phyloP scores from a whole-genome alignment of 2,797 vertebrate species.

The Monodelphis domestica region DNA sequence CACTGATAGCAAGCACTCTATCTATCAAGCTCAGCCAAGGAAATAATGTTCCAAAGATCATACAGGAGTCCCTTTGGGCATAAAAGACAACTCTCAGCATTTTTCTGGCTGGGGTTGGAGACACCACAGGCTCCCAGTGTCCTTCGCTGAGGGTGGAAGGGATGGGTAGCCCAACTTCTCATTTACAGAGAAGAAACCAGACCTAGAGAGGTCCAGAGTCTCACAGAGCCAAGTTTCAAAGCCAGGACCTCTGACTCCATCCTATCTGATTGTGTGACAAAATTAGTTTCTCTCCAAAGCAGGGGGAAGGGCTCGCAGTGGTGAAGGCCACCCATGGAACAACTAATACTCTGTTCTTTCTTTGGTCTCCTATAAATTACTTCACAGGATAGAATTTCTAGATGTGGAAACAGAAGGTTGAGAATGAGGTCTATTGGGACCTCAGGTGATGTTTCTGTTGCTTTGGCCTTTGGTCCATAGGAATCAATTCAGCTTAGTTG shows the following conservation, averaged over 20 bases:
- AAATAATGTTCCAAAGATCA: slow-evolving; percentile 67
- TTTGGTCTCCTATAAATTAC: background rate
- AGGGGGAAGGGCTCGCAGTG: background rate
- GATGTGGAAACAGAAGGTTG: background rate
- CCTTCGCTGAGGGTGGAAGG: background rate
- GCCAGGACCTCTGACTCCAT: background rate
- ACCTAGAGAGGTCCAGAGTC: background rate
- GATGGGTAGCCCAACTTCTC: background rate
- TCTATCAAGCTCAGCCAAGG: slow-evolving; percentile 2
- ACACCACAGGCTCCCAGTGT: background rate
- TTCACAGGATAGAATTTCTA: background rate
- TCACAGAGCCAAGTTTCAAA: background rate
- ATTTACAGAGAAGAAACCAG: background rate
- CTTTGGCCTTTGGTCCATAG: background rate
- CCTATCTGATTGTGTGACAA: background rate
- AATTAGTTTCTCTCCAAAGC: background rate
- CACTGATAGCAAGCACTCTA: background rate
- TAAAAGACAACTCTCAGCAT: background rate
- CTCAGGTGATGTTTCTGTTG: background rate
- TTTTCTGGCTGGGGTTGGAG: background rate
- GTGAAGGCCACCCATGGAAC: background rate
- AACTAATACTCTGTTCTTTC: background rate
- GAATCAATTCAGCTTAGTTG: background rate
- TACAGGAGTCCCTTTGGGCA: slow-evolving; percentile 15
- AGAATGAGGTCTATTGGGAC: background rate